Evolutionary conservation across 2,113 vertebrate species (phyloP), one percentile per base, ranked within the genome.

Genomic region (Jaculus jaculus): DNA sequence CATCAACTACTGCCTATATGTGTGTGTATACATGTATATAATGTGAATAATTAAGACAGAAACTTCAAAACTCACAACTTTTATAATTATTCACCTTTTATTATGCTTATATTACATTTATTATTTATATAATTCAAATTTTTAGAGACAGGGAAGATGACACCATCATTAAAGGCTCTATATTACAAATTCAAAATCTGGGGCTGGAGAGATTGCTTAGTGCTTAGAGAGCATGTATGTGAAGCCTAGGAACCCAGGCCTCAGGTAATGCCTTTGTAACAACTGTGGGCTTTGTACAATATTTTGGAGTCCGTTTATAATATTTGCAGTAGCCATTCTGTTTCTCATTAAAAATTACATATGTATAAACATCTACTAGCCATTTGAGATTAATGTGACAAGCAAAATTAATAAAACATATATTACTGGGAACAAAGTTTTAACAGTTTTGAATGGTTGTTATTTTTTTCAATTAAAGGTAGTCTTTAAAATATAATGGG

Each of bases 261-360:
- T 32, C n/a, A 7, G 90, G 54, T 77, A 32, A 83, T 37, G 66
- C 0, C 37, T 61, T 89, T 93, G 34, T 85, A 21, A 92, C 18
- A 68, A 32, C 58, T 28, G 20, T n/a, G 34, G 39, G 0, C 39
- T 89, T 4, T 51, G 1, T 23, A 74, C 3, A 81, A 80, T 21
- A 66, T 74, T 5, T 39, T 13, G 7, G 51, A 87, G 39, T 74
- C 1, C 73, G 15, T n/a, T 47, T 90, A 39, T 13, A 86, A 78
- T 83, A 86, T 5, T 84, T 84, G n/a, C 12, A 75, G 84, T 84
- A 61, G 92, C 81, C 92, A 79, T 37, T 65, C 1, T 80, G 28
- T 72, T 89, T 86, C 11, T 93, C 18, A 47, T 71, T 63, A 87
- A 74, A 86, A 39, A 89, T 34, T 80, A 61, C 30, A 0, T 92